Conservation (phyloP, 2,888 invertebrate genomes). For the Bugulina stolonifera region DNA sequence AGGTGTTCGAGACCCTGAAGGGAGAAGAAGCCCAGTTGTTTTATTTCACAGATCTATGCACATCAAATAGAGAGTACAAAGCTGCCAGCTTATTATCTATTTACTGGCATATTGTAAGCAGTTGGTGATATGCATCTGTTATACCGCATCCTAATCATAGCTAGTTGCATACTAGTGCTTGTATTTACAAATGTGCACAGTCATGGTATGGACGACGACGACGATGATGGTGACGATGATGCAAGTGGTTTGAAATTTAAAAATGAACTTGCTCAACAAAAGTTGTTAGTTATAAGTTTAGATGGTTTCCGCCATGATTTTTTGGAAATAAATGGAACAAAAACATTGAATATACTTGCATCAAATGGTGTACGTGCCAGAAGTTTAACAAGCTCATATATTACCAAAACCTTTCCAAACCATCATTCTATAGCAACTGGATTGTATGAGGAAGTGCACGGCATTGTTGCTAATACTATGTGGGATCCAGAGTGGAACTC, state of each 20-base stretch:
- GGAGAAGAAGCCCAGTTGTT: no score
- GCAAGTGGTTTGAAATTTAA: background rate
- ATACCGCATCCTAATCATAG: no score
- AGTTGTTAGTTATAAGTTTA: constrained; percentile 61
- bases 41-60: no score
- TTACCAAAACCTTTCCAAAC: constrained; percentile 68
- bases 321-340: constrained; percentile 57
- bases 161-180: no score
- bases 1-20: no score
- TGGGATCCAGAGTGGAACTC: constrained; percentile 56
- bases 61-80: no score
- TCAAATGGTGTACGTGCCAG: constrained; percentile 58
- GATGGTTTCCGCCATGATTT: constrained; percentile 69
- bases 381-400: constrained; percentile 49
- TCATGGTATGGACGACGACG: constrained; percentile 8
- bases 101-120: no score
- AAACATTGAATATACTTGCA: constrained; percentile 59
- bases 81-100: no score
- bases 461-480: constrained; percentile 62
- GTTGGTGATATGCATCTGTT: no score
- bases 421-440: constrained; percentile 63
- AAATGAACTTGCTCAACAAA: constrained; percentile 2
- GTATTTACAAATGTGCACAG: no score
- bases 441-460: constrained; percentile 63
- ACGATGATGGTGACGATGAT: constrained; percentile 10